Evolutionary conservation across 2,797 vertebrate species (phyloP), one percentile per base, ranked within the genome.

Genomic region (Sebastes glaucus): DNA sequence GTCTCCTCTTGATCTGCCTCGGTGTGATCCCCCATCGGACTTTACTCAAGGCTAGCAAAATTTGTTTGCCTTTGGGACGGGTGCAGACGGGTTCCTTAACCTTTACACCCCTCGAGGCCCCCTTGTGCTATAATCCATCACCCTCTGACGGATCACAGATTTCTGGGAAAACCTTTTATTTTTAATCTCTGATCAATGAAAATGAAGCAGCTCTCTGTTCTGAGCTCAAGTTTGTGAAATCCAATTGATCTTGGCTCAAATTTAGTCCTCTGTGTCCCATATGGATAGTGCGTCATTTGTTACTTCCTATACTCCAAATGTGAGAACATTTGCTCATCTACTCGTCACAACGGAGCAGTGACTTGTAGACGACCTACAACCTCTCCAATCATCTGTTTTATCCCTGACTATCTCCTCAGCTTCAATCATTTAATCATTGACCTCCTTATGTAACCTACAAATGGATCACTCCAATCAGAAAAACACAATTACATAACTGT

Each of bases 21-120:
- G 67, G 66, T 80, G 75, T 71, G 82, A 90, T 70, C 82, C 72
- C 72, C 76, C 59, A 33, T 5, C 87, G 93, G 93, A 95, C 93
- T 95, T 95, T 94, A 93, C 68, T 93, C 93, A 92, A 92, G 89
- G 91, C 77, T 89, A 77, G 60, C 13, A 10, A 18, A n/a, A 79
- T 67, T 85, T 95, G 92, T 95, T 95, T 95, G 82, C 72, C 72
- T 92, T 91, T 78, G 70, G 86, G 60, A 91, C 11, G 27, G 23
- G 81, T 63, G n/a, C 88, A 87, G 88, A 87, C 76, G 67, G 72
- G 86, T 87, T 80, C 67, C 74, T 70, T 88, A 82, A 93, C 88
- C 90, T 92, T 92, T 94, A 85, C 82, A 80, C 85, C 84, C 81
- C 71, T 56, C 6, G 55, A 71, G 65, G 55, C 49, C 77, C 65